A percentile compares a stretch with the other conserved stretches of the same genome.
Conservation (phyloP, 2,888 invertebrate genomes). For the Hedya salicella region DNA sequence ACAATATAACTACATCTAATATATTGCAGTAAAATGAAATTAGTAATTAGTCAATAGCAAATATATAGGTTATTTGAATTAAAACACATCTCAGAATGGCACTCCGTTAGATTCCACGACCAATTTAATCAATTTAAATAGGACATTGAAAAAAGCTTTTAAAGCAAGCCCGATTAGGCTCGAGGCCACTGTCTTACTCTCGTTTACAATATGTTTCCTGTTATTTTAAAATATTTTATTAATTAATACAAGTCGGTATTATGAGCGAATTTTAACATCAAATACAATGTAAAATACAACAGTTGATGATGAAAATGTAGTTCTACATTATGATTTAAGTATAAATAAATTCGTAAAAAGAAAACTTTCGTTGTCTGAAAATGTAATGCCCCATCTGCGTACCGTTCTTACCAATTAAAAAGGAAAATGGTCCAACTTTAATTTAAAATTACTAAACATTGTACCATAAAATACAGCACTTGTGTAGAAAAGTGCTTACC, state of each 20-base stretch:
- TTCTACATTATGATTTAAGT: conserved; percentile 9
- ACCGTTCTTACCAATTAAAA: no score
- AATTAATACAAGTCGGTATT: conserved; percentile 6
- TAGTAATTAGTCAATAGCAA: background rate
- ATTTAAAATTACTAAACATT: no score
- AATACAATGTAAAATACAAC: conserved; percentile 35
- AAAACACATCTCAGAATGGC: conserved; percentile 2
- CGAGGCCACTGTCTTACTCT: background rate
- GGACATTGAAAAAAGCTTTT: background rate
- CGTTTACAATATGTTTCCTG: no score
- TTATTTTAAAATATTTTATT: no score
- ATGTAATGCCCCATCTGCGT: no score
- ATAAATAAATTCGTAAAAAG: background rate
- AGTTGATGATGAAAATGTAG: conserved; percentile 11
- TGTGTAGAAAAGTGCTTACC: no score
- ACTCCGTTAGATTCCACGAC: background rate
- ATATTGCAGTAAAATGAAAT: background rate
- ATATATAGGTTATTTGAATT: background rate
- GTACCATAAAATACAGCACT: no score
- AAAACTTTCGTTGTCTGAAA: background rate
- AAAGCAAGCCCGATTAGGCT: background rate
- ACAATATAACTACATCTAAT: no score
- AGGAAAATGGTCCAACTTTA: no score
- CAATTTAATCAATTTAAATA: conserved; percentile 12
- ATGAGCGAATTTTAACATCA: conserved; percentile 25